Base-by-base conservation (phyloP, 2,797 vertebrate species). In the Trichosurus vulpecula region DNA sequence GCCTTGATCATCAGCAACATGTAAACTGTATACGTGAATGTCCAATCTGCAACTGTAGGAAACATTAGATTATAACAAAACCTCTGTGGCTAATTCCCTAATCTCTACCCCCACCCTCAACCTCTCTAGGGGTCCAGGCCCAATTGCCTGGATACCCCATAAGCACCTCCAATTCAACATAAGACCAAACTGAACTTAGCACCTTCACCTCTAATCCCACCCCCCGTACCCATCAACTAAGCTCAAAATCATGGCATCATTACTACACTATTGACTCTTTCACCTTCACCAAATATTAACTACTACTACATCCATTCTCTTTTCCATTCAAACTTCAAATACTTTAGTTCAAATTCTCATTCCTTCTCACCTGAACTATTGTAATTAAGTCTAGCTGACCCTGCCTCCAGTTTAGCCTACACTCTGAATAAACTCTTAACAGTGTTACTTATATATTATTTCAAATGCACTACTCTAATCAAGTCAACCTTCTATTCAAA, bases 71-170 rank as follows among this genome's bases (percentile, higher is more conserved):
- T 66, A 19, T n/a, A n/a, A n/a, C 35, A 66, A 66, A n/a, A 61
- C 31, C 31, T 13, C 58, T 35, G 61, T 16, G 61, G 35, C 12
- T 66, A 66, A 66, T 66, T 66, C 61, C 14, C 61, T 66, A 6
- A n/a, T 66, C 61, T n/a, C n/a, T 66, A 66, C n/a, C 29, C 93
- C 27, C 52, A 95, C 90, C 22, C 35, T 29, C 30, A 81, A 94
- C n/a, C n/a, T 94, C 74, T 55, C 55, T 92, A 90, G 55, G 14
- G 93, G 93, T 74, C 47, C 35, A 90, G 41, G 90, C 0, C 35
- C 52, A 90, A 55, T n/a, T 92, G 52, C 0, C 16, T 92, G 19
- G 29, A 35, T 54, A 92, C 51, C 11, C n/a, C 92, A 94, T 52
- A 25, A 96, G 87, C 66, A 56, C 41, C 95, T 52, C 52, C 74